These are phyloP conservation scores for Aleiodes leptofemur DNA, from an alignment of 2,888 invertebrate genomes.

Conservation along the genomic window DNA sequence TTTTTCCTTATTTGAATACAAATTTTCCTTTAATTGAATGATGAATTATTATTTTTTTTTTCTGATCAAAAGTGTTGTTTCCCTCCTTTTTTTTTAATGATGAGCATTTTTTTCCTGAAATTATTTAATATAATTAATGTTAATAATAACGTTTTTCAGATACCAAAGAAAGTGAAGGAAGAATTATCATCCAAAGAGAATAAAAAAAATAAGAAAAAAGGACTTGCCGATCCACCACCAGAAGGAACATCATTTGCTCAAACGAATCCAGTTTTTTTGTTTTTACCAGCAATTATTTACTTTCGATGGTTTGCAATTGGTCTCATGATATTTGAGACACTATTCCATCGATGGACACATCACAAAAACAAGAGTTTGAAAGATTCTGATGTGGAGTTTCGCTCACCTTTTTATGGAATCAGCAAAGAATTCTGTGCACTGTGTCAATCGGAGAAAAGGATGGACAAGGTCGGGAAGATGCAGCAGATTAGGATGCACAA, in stretches of 20 bases:
- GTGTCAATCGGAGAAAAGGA: constrained; percentile 80
- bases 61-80: too few species aligned
- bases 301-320: constrained; percentile 75
- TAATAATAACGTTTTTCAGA: constrained; percentile 56
- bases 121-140: not conserved
- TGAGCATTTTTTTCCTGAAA: too few species aligned
- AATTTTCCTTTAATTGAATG: too few species aligned
- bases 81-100: too few species aligned
- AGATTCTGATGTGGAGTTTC: constrained; percentile 80
- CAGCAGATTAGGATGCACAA: constrained; percentile 79
- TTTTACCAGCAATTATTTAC: constrained; percentile 66
- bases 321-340: constrained; percentile 76
- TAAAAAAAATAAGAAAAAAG: constrained; percentile 34
- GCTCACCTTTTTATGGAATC: constrained; percentile 83
- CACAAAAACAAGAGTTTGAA: constrained; percentile 80
- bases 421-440: constrained; percentile 83
- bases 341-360: constrained; percentile 83
- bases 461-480: constrained; percentile 80
- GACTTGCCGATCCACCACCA: constrained; percentile 58
- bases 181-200: constrained; percentile 51
- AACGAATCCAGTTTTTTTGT: constrained; percentile 68
- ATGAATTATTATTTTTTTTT: too few species aligned
- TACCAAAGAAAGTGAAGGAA: constrained; percentile 66
- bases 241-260: constrained; percentile 66
- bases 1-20: too few species aligned